Conservation (phyloP, 2,797 vertebrate genomes). For the Ataeniobius toweri region DNA sequence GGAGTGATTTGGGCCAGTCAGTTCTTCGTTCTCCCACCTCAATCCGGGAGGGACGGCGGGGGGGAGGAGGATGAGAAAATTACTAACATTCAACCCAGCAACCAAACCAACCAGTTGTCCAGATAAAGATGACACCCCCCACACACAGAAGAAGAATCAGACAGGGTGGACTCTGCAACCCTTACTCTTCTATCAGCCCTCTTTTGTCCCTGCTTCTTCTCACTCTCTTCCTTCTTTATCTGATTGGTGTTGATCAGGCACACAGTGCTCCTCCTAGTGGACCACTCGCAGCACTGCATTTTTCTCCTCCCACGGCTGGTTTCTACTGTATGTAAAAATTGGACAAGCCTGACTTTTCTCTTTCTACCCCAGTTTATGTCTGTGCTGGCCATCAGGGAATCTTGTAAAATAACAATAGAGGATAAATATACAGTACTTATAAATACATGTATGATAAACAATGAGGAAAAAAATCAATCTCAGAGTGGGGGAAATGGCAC, state of each 20-base stretch:
- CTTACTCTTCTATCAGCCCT: conserved; percentile 33
- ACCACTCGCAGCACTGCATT: conserved; percentile 70
- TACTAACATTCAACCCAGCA: conserved; percentile 58
- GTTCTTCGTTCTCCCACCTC: conserved; percentile 47
- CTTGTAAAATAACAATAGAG: conserved; percentile 80
- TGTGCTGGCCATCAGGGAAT: conserved; percentile 86
- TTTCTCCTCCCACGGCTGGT: conserved; percentile 48
- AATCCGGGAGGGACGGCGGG: conserved; percentile 39
- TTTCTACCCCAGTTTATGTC: conserved; percentile 78
- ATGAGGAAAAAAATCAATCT: conserved; percentile 23
- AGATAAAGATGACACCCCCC: conserved; percentile 29
- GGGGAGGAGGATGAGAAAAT: conserved; percentile 51
- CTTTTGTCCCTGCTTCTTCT: conserved; percentile 21
- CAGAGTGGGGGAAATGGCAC: conserved; percentile 32
- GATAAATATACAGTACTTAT: conserved; percentile 65
- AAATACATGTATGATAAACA: conserved; percentile 69
- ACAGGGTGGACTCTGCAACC: conserved; percentile 36
- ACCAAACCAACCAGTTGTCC: conserved; percentile 59
- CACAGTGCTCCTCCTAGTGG: conserved; percentile 77
- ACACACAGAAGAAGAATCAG: conserved; percentile 36
- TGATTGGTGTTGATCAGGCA: conserved; percentile 86
- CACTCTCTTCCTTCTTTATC: conserved; percentile 74
- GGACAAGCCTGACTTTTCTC: conserved; percentile 42
- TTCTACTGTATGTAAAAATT: conserved; percentile 65
- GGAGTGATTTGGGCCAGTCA: conserved; percentile 52